A percentile compares a stretch with the other conserved stretches of the same genome.
Conservation (phyloP, 2,888 invertebrate species). For the Allacma fusca region DNA sequence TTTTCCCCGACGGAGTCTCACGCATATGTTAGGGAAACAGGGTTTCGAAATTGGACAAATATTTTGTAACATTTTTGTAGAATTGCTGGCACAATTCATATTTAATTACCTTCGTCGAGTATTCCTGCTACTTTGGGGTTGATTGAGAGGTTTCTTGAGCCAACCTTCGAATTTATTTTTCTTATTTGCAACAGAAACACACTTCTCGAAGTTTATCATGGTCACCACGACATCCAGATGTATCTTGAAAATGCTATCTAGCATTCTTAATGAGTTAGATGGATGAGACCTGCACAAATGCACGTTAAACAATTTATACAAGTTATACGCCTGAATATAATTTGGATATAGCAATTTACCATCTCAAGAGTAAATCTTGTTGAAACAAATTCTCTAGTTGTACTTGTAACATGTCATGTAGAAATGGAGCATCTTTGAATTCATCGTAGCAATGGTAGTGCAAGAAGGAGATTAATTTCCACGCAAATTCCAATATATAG, state of each 20-base stretch:
- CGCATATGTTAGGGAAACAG: too few relatives aligned
- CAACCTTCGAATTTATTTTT: conserved; percentile 50
- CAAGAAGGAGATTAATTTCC: conserved; percentile 52
- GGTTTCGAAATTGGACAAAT: too few relatives aligned
- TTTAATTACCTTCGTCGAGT: not conserved
- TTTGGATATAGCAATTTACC: conserved; percentile 40
- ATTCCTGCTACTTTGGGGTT: conserved; percentile 35
- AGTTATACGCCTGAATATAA: not conserved
- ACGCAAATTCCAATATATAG: conserved; percentile 55
- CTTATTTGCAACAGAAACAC: conserved; percentile 50
- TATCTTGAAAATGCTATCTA: conserved; percentile 49
- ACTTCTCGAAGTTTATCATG: conserved; percentile 57
- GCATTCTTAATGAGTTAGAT: conserved; percentile 51
- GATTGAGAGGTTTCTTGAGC: conserved; percentile 55
- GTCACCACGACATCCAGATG: conserved; percentile 50
- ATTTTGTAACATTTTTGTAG: too few relatives aligned
- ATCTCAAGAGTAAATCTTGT: conserved; percentile 55
- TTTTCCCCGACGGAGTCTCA: too few relatives aligned
- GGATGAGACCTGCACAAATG: conserved; percentile 51
- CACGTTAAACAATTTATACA: not conserved
- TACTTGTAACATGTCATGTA: conserved; percentile 53
- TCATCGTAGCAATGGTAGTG: conserved; percentile 55
- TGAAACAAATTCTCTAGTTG: conserved; percentile 54
- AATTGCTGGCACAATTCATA: not conserved
- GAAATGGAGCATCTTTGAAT: conserved; percentile 48